phyloP scores from a whole-genome alignment of 2,888 invertebrate species.

The Rhaphigaster nebulosa region DNA sequence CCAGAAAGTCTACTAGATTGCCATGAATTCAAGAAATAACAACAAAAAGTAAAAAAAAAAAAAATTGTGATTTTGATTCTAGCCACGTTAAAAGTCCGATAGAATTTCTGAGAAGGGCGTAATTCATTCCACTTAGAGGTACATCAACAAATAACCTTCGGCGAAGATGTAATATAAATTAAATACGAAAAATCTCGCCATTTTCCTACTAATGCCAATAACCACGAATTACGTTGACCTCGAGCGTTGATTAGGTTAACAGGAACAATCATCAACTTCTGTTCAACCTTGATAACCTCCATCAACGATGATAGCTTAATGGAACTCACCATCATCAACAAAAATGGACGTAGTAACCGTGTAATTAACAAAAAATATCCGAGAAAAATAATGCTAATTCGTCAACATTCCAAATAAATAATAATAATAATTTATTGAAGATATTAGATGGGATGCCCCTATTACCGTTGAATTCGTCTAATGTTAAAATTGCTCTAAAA shows the following conservation, averaged over 20 bases:
- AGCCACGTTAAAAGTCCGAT: background rate
- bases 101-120: background rate
- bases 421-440: background rate
- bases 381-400: background rate
- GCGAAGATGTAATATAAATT: conserved; percentile 3
- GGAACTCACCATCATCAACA: background rate
- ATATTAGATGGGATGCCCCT: too few species aligned
- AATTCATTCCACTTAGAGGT: background rate
- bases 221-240: conserved; percentile 6
- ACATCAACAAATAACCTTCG: conserved; percentile 15
- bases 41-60: background rate
- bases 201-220: background rate
- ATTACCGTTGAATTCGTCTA: too few species aligned
- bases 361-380: background rate
- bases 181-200: background rate
- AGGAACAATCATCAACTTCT: background rate
- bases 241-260: background rate
- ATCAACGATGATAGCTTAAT: background rate
- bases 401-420: background rate
- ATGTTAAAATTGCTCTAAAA: too few species aligned
- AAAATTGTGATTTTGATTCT: background rate
- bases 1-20: too few species aligned
- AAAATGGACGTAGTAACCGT: background rate
- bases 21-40: too few species aligned
- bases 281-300: conserved; percentile 25